phyloP scores from a whole-genome alignment of 2,113 vertebrate species.

The Syngnathus scovelli region DNA sequence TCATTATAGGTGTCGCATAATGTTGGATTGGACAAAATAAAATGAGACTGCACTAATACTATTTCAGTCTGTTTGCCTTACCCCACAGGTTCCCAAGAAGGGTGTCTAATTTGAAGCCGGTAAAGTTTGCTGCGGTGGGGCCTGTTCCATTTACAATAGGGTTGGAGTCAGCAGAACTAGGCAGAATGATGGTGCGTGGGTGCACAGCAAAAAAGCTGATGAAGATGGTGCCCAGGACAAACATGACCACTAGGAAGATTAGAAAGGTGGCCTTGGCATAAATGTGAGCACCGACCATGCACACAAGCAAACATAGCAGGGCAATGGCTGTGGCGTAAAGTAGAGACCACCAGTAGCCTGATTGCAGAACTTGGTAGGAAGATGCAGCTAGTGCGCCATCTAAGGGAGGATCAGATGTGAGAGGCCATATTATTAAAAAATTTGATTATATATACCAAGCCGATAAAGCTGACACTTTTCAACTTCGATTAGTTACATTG shows the following conservation, averaged over 20 bases:
- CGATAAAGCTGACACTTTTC: not conserved
- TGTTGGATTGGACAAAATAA: not conserved
- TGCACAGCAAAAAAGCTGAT: constrained; percentile 79
- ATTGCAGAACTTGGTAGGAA: constrained; percentile 68
- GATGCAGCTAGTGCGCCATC: constrained; percentile 27
- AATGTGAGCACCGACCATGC: constrained; percentile 83
- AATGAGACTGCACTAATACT: not conserved
- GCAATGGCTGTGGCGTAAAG: constrained; percentile 75
- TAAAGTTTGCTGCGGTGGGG: constrained; percentile 65
- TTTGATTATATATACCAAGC: no score
- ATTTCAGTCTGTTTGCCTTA: constrained; percentile 47
- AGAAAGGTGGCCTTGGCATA: constrained; percentile 87
- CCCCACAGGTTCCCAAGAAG: constrained; percentile 75
- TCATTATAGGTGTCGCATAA: not conserved
- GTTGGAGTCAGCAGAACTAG: not conserved
- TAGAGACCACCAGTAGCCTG: constrained; percentile 84
- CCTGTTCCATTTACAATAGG: constrained; percentile 16
- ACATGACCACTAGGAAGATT: constrained; percentile 83
- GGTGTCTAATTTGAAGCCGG: constrained; percentile 80
- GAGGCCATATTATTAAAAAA: not conserved
- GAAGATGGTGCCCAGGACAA: constrained; percentile 77
- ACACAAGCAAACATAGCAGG: constrained; percentile 81
- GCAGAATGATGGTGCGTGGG: constrained; percentile 64
- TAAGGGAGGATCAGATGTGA: constrained; percentile 20
- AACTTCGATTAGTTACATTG: not conserved